These are phyloP conservation scores for Drymodes brunneopygia DNA, from an alignment of 2,113 vertebrate species.

Conservation along the genomic window DNA sequence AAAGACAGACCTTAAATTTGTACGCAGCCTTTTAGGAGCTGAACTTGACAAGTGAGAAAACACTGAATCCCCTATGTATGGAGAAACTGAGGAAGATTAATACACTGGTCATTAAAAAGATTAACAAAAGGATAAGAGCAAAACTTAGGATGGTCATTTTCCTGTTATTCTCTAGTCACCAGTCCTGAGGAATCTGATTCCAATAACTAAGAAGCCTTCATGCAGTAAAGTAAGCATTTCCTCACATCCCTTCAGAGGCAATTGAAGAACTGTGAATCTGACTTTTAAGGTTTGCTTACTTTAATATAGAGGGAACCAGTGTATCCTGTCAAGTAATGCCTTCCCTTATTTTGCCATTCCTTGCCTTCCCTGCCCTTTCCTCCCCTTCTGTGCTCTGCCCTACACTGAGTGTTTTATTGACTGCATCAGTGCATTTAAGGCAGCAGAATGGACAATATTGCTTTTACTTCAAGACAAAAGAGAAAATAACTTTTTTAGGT, in stretches of 20 bases:
- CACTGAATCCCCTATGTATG: background rate
- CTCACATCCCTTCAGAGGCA: background rate
- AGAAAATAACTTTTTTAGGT: background rate
- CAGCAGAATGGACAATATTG: background rate
- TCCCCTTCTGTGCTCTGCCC: background rate
- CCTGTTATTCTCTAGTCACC: background rate
- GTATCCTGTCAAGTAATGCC: background rate
- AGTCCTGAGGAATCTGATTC: background rate
- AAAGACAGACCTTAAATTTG: background rate
- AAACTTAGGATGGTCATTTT: background rate
- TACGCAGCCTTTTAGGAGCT: background rate
- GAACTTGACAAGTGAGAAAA: background rate
- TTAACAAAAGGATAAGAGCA: background rate
- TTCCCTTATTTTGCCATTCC: background rate
- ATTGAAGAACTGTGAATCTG: background rate
- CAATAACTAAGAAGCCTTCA: background rate
- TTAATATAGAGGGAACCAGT: background rate
- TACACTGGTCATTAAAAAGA: background rate
- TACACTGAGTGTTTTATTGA: background rate
- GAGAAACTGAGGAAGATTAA: background rate
- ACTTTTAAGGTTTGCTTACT: background rate
- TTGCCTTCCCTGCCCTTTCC: background rate
- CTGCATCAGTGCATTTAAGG: background rate
- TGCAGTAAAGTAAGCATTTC: background rate
- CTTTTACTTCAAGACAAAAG: background rate